Conservation (phyloP, 2,797 vertebrate genomes). For the Jordanella pulchra region DNA sequence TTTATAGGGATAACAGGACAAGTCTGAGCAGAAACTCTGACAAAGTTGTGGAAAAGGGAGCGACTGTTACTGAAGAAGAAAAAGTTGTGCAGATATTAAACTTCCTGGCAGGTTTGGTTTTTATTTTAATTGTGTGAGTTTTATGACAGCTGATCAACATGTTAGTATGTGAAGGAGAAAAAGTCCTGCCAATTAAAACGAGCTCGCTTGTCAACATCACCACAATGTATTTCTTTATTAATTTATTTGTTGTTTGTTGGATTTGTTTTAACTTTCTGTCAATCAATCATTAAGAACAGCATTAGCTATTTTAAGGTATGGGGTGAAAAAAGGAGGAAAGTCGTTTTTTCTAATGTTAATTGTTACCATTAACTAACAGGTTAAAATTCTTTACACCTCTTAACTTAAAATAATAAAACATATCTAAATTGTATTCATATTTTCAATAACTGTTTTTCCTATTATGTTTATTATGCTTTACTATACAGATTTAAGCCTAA, state of each 20-base stretch:
- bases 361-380: too few relatives aligned
- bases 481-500: too few relatives aligned
- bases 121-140: background rate
- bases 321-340: background rate
- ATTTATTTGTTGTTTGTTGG: background rate
- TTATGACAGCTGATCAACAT: background rate
- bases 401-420: too few relatives aligned
- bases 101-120: background rate
- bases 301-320: background rate
- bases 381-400: too few relatives aligned
- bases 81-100: background rate
- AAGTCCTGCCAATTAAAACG: background rate
- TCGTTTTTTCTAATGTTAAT: background rate
- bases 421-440: too few relatives aligned
- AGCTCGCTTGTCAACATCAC: background rate
- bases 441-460: too few relatives aligned
- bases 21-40: background rate
- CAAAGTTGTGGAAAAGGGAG: background rate
- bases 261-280: background rate
- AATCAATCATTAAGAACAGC: background rate
- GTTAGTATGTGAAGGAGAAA: background rate
- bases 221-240: background rate
- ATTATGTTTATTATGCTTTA: too few relatives aligned
- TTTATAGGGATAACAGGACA: background rate
- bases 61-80: accelerated